phyloP scores from a whole-genome alignment of 2,797 vertebrate species.

The Nothura maculosa region DNA sequence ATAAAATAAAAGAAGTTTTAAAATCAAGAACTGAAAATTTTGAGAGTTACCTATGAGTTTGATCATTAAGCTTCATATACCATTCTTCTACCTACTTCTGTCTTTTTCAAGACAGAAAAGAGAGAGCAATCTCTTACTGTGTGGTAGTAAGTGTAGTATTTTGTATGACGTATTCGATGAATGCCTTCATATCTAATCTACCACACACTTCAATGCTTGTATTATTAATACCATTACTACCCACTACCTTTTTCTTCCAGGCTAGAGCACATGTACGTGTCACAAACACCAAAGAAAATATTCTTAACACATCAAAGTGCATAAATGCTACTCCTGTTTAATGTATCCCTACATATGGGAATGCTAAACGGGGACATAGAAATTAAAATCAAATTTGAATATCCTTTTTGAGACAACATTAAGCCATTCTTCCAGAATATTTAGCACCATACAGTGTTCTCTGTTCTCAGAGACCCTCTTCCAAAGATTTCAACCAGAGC shows the following conservation, averaged over 20 bases:
- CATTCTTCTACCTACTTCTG: background rate
- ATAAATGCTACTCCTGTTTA: background rate
- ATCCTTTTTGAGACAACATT: background rate
- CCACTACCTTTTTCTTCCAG: background rate
- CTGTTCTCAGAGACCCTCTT: background rate
- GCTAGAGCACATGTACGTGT: background rate
- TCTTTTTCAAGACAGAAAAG: background rate
- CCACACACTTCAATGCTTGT: background rate
- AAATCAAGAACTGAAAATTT: background rate
- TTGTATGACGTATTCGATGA: background rate
- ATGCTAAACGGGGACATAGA: background rate
- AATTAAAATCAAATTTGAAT: background rate
- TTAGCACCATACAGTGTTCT: background rate
- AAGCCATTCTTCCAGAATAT: background rate
- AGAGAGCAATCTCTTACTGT: background rate
- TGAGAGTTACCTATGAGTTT: background rate
- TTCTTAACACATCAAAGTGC: background rate
- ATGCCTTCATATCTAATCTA: background rate
- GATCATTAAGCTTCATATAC: background rate
- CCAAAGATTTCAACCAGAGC: background rate
- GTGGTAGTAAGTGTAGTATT: background rate
- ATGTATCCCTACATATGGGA: background rate
- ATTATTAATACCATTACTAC: background rate
- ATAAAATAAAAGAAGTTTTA: background rate
- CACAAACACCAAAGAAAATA: background rate